Evolutionary conservation across 2,797 vertebrate genomes (phyloP).

Genomic region (Epinephelus malabaricus): DNA sequence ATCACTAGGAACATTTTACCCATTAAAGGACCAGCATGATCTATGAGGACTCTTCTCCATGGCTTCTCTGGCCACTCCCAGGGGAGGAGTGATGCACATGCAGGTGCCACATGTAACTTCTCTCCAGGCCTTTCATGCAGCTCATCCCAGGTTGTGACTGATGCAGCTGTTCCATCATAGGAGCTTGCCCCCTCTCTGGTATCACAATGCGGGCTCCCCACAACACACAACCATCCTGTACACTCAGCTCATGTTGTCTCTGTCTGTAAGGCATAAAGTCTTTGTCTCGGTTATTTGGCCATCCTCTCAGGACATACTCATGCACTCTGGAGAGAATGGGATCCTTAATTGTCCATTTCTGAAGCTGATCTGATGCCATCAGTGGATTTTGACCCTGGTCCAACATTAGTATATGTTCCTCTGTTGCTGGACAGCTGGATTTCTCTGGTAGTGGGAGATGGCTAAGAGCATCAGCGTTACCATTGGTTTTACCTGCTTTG

Average conservation of each 20-base stretch:
- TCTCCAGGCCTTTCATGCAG: constrained; percentile 45
- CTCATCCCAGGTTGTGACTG: constrained; percentile 27
- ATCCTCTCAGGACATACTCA: constrained; percentile 15
- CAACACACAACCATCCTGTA: constrained; percentile 17
- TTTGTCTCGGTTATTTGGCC: constrained; percentile 1
- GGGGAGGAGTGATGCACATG: neutral
- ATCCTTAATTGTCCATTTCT: constrained; percentile 26
- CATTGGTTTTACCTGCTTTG: constrained; percentile 21
- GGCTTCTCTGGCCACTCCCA: constrained; percentile 36
- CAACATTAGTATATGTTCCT: constrained; percentile 1
- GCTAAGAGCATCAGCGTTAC: constrained; percentile 14
- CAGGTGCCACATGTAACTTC: constrained; percentile 33
- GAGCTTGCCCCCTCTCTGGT: neutral
- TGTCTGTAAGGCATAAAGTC: constrained; percentile 13
- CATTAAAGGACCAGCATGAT: constrained; percentile 42
- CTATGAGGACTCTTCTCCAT: constrained; percentile 25
- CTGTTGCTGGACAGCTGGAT: neutral
- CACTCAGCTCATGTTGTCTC: constrained; percentile 21
- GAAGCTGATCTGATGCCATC: neutral
- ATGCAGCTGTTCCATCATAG: constrained; percentile 19
- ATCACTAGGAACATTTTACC: constrained; percentile 35
- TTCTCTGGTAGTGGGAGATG: neutral
- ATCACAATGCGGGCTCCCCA: constrained; percentile 26
- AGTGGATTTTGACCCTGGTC: neutral
- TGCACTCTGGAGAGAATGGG: neutral